These are phyloP conservation scores for Tetragnatha montana DNA, from an alignment of 2,888 invertebrate species.

Conservation along the genomic window DNA sequence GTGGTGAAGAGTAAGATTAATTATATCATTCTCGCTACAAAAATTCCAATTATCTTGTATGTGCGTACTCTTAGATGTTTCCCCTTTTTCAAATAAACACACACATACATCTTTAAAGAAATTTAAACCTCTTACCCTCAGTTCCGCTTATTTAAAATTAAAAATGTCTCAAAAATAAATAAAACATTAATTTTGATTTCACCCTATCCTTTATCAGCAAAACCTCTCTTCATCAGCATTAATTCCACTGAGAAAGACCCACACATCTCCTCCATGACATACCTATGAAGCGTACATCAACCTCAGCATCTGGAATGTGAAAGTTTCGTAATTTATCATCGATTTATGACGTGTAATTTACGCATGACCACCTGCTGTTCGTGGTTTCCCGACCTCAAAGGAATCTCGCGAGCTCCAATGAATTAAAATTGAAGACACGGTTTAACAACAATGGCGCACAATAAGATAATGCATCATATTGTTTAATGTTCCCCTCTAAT, in stretches of 20 bases:
- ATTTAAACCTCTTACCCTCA: too few species aligned
- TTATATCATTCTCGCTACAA: too few species aligned
- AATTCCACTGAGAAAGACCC: too few species aligned
- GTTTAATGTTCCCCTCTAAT: neutral
- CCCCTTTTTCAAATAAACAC: too few species aligned
- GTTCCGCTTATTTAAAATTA: too few species aligned
- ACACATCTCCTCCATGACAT: neutral
- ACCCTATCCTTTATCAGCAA: neutral
- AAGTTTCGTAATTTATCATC: slow-evolving; percentile 46
- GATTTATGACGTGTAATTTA: slow-evolving; percentile 19
- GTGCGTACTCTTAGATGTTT: too few species aligned
- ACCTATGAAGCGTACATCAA: neutral
- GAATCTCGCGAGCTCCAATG: neutral
- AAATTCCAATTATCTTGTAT: too few species aligned
- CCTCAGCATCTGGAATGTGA: neutral
- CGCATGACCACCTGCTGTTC: slow-evolving; percentile 7
- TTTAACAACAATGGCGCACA: neutral
- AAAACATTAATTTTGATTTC: too few species aligned
- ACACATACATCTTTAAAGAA: too few species aligned
- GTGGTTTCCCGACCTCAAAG: neutral
- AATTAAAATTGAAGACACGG: neutral
- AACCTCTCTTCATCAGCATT: neutral
- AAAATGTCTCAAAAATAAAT: too few species aligned
- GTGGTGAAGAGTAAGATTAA: too few species aligned
- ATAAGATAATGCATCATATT: neutral